A percentile compares a stretch with the other conserved stretches of the same genome.
phyloP scores from a whole-genome alignment of 2,797 vertebrate genomes.

The Eulemur mongoz region DNA sequence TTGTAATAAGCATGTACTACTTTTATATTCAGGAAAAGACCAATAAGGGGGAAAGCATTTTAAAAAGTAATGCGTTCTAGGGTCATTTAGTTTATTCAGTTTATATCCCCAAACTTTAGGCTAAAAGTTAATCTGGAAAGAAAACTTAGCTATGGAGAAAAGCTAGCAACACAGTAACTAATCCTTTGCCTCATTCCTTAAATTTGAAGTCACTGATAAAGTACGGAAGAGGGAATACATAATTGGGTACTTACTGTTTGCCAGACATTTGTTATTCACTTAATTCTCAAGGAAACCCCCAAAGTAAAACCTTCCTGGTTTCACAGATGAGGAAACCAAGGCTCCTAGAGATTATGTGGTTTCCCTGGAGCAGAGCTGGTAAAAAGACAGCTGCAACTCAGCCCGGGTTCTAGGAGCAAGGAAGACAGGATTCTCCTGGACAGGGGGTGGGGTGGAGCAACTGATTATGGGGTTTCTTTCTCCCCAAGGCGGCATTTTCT shows the following conservation, averaged over 20 bases:
- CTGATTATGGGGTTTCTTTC: neutral
- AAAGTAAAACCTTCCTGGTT: neutral
- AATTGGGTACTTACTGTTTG: neutral
- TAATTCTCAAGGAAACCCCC: conserved; percentile 7
- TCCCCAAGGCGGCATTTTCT: neutral
- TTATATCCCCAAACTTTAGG: conserved; percentile 44
- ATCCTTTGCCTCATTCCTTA: conserved; percentile 55
- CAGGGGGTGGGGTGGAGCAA: neutral
- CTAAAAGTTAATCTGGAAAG: conserved; percentile 66
- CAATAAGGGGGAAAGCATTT: neutral
- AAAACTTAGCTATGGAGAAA: conserved; percentile 15
- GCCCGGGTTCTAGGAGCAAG: neutral
- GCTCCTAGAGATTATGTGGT: neutral
- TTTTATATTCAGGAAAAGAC: neutral
- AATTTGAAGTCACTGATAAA: conserved; percentile 48
- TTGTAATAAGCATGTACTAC: neutral
- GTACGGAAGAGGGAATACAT: neutral
- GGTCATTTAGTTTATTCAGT: conserved; percentile 32
- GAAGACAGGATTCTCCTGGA: neutral
- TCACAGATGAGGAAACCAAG: neutral
- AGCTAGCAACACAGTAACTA: conserved; percentile 5
- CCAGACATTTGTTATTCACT: neutral
- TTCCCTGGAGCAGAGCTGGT: neutral
- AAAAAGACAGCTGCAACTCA: neutral
- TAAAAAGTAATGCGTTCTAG: neutral